Base-by-base conservation (phyloP, 2,888 invertebrate species). In the Palloptera scutellata region DNA sequence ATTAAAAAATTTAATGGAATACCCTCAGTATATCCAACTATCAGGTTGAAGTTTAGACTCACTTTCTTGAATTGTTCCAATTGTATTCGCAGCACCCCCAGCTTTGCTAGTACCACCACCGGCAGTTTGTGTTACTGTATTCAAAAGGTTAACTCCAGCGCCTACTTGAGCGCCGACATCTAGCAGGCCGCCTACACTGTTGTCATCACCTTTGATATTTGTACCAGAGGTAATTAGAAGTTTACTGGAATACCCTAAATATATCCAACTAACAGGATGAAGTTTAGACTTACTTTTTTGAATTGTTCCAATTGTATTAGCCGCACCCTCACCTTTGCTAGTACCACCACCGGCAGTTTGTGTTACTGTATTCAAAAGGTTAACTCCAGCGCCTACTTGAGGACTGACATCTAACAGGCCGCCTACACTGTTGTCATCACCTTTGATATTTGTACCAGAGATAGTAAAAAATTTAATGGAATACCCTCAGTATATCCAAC, bases 301-400 rank as follows among this genome's bases (percentile, higher is more conserved):
- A 12, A 10, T 30, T 8, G 30, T 55, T 4, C 45, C 63, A n/a
- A 57, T 55, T 19, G 20, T 55, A 30, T 64, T 57, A 1, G 20
- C 11, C 0, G 20, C 20, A 0, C 45, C 57, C n/a, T n/a, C 55
- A 12, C 19, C 11, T 2, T 43, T 43, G 15, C 52, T 42, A 6
- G 42, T 11, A 11, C 10, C 42, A 1, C 45, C 55, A 10, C 19
- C 17, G 15, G 42, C 20, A 0, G 15, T 20, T 53, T 65, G 53
- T 9, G 41, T 52, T 5, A 67, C 55, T 5, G 55, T 41, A 10
- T 65, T 69, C 2, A 73, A 54, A 10, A 67, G 9, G 64, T 72
- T 71, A 1, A 63, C 55, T 3, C 59, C 17, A 10, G 62, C 61
- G 62, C 67, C 59, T 1, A 65, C 58, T 55, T 65, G 63, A 8